Evolutionary conservation across 2,113 vertebrate genomes (phyloP).

Genomic region (cattle (Bos taurus)): DNA sequence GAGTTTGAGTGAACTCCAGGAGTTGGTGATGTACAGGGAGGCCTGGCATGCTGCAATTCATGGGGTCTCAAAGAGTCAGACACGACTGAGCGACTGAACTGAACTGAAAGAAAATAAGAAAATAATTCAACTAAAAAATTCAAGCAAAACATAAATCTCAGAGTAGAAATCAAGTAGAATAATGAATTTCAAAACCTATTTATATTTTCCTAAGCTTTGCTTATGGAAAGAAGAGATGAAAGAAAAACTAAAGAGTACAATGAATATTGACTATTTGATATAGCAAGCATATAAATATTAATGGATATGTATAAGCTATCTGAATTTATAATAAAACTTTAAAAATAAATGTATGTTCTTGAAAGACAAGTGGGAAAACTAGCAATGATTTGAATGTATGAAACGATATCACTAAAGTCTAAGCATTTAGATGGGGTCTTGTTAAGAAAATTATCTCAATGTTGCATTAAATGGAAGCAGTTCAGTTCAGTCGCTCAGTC

Average conservation of each 20-base stretch:
- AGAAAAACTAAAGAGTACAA: neutral
- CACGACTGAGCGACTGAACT: rapidly evolving
- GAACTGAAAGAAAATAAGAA: neutral
- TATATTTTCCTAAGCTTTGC: neutral
- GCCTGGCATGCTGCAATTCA: no score
- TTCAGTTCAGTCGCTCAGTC: no score
- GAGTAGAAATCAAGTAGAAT: neutral
- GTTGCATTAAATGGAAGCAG: neutral
- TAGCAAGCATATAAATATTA: neutral
- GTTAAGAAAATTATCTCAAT: neutral
- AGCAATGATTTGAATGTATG: neutral
- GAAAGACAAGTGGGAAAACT: neutral
- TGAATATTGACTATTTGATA: neutral
- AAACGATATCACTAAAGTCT: neutral
- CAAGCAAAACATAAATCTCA: neutral
- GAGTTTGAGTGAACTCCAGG: no score
- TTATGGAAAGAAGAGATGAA: neutral
- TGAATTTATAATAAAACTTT: neutral
- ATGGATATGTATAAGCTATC: neutral
- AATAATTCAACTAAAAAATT: neutral
- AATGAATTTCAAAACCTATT: neutral
- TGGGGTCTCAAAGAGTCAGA: no score
- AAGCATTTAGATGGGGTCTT: neutral
- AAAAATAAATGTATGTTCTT: neutral
- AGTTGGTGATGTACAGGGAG: no score